Conservation (phyloP, 2,113 vertebrate species). For the Orycteropus afer region DNA sequence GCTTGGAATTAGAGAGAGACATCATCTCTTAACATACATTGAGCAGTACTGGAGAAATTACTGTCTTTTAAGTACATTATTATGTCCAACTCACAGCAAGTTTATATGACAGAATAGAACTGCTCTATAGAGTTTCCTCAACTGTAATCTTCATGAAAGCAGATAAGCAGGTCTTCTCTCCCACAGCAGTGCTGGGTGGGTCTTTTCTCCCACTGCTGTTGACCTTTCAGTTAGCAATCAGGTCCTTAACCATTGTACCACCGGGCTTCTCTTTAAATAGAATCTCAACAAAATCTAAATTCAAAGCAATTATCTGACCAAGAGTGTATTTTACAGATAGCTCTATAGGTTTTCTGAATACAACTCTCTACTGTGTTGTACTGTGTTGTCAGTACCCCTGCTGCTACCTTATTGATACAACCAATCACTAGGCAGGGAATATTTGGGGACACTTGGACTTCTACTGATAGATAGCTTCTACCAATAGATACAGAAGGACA, state of each 20-base stretch:
- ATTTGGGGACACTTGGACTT: not conserved
- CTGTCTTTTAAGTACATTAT: constrained; percentile 51
- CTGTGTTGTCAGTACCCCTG: not conserved
- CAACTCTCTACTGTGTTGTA: constrained; percentile 4
- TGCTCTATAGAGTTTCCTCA: not conserved
- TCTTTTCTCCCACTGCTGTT: not conserved
- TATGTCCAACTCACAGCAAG: not conserved
- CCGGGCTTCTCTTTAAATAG: not conserved
- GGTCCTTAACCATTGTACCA: not conserved
- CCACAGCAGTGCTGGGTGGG: not conserved
- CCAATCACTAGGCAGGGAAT: not conserved
- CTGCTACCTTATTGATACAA: not conserved
- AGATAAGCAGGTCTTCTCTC: not conserved
- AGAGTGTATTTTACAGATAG: constrained; percentile 27
- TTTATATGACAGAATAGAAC: not conserved
- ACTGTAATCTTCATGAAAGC: not conserved
- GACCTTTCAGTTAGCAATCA: not conserved
- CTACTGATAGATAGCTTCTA: not conserved
- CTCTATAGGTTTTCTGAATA: not conserved
- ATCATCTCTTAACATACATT: constrained; percentile 60
- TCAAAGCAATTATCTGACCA: constrained; percentile 35
- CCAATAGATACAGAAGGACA: not conserved
- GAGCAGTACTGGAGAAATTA: constrained; percentile 54
- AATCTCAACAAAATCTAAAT: constrained; percentile 59
- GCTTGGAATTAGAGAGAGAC: constrained; percentile 42